Evolutionary conservation across 2,797 vertebrate species (phyloP).

Genomic region (Acanthis flammea): DNA sequence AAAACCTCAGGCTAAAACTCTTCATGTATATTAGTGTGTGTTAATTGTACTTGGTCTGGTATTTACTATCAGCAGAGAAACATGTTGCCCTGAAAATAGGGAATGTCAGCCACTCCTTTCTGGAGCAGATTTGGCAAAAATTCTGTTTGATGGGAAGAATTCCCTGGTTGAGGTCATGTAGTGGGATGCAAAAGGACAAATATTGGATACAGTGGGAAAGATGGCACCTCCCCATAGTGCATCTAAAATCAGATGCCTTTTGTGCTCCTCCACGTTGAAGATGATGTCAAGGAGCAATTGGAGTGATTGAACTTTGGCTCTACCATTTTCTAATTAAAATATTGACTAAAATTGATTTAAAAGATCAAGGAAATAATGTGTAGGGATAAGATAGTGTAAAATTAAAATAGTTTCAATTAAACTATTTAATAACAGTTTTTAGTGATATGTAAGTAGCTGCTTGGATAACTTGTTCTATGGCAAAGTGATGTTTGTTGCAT

Average conservation of each 20-base stretch:
- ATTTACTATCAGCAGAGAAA: background rate
- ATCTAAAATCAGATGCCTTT: background rate
- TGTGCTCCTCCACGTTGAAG: background rate
- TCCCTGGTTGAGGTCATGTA: background rate
- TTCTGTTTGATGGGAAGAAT: background rate
- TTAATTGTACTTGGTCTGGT: background rate
- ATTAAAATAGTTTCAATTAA: background rate
- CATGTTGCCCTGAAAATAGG: background rate
- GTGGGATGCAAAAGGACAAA: background rate
- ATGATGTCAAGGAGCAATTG: background rate
- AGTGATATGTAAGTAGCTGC: background rate
- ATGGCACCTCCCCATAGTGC: background rate
- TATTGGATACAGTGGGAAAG: background rate
- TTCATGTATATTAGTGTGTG: background rate
- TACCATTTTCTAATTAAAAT: background rate
- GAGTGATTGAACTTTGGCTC: background rate
- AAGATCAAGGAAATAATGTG: background rate
- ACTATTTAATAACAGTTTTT: background rate
- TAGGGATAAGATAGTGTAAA: background rate
- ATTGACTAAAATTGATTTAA: background rate
- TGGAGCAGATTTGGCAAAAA: background rate
- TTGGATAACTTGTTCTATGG: background rate
- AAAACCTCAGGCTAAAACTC: constrained; percentile 3
- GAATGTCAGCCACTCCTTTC: background rate
- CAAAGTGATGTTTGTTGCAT: background rate